Evolutionary conservation across 2,888 invertebrate species (phyloP), one percentile per base, ranked within the genome.

Genomic region (Blastobasis lacticolella): DNA sequence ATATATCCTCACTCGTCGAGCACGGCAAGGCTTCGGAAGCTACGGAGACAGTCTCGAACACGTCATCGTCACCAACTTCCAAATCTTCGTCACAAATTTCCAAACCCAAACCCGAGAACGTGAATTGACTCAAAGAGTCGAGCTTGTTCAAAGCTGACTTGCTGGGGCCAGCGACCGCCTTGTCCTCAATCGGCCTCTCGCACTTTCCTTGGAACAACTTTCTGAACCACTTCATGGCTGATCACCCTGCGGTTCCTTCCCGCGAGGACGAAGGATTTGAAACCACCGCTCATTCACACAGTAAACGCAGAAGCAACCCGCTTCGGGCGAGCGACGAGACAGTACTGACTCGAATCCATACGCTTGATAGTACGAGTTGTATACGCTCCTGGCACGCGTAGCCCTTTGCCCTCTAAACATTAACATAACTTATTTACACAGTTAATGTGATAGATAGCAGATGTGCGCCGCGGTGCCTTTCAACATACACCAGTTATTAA

Each of bases 211-310:
- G 85, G 84, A 83, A 91, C 89, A 87, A 90, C 85, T 79, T 91
- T 91, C 73, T 91, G 91, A 90, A 91, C 91, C 90, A 91, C 71
- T 81, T 90, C 91, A 90, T 91, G 83, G 64, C 88, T 77, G 61
- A 91, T 91, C 49, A 75, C 83, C 69, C 73, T 83, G 85, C 91
- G 91, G 89, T 91, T 91, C 71, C 82, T 88, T 58, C 91, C 91
- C 87, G 91, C 90, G 78, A 89, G 84, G 63, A 90, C 83, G 73
- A 91, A 91, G 70, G 90, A 89, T 58, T 88, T 90, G 73, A 90
- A 90, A 62, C 89, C 88, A 76, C 90, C 90, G 90, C 90, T 90
- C 91, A 91, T 90, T 86, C 83, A 87, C 77, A 81, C 78, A 58
- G 62, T 23, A 23, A 23, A 1, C 23, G 23, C 23, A 23, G 23